Base-by-base conservation (phyloP, 2,888 invertebrate species). In the Xylocampa areola region DNA sequence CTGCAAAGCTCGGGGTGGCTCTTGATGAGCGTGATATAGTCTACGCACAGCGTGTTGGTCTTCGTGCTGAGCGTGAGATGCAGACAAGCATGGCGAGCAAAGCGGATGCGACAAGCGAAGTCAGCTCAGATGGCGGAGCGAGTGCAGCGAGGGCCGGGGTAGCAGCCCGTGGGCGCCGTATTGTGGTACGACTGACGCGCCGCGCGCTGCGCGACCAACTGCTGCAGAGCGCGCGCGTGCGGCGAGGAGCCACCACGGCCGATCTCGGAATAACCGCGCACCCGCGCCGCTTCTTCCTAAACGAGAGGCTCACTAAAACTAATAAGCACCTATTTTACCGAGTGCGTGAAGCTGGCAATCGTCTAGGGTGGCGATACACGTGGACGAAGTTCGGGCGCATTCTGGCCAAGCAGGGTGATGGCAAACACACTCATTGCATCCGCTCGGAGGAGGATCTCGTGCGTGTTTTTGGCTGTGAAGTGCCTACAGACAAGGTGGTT, bases 11-110 rank as follows among this genome's bases (percentile, higher is more conserved):
- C 0, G 49, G 52, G 2, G 23, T 49, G 6, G 29, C 5, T 0
- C 2, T 59, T 3, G 48, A 59, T 2, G 52, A 52, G 21, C 39
- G 37, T 1, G 51, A 51, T 6, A 41, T 44, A 4, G 40, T 50
- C 0, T 27, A 19, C 16, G 50, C 35, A 0, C 51, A 51, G 8
- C 45, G 58, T 1, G 41, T 41, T 1, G 41, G 41, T 10, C 16
- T 7, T 1, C 21, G 19, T 7, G 11, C 2, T 10, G 11, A 29
- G 10, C 29, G 11, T 7, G 4, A 27, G 27, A 2, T 10, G 27
- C 4, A 21, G 21, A 21, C 21, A 7, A 10, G 27, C 7, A 7
- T n/a, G 27, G 27, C 6, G 2, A 10, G 8, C n/a, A 10, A 10
- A 2, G 8, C 7, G n/a, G 10, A 10, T 10, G 2, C 10, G 27